phyloP scores from a whole-genome alignment of 2,888 invertebrate species.

The Leptodirus hochenwartii region DNA sequence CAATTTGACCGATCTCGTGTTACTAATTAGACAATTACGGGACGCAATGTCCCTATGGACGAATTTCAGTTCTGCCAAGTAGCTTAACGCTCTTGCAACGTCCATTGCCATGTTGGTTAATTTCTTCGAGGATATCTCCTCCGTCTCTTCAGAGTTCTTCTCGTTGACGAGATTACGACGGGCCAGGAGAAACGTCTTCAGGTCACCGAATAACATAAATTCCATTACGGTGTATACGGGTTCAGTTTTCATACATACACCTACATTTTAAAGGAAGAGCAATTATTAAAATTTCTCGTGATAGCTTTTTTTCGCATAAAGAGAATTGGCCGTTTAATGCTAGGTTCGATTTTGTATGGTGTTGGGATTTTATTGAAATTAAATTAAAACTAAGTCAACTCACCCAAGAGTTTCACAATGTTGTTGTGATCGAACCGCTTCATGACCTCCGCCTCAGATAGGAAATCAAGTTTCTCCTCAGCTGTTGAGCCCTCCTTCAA shows the following conservation, averaged over 20 bases:
- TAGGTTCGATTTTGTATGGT: too few relatives aligned
- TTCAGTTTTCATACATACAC: constrained; percentile 71
- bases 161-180: constrained; percentile 64
- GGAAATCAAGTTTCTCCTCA: constrained; percentile 78
- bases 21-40: constrained; percentile 50
- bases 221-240: constrained; percentile 89
- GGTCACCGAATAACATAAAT: constrained; percentile 82
- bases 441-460: constrained; percentile 89
- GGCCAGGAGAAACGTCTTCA: constrained; percentile 74
- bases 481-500: constrained; percentile 64
- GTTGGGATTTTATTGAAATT: too few relatives aligned
- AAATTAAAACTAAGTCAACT: too few relatives aligned
- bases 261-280: too few relatives aligned
- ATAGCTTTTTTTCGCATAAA: too few relatives aligned
- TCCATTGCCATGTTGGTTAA: constrained; percentile 79
- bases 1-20: constrained; percentile 58
- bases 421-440: constrained; percentile 83
- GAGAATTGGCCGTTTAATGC: too few relatives aligned
- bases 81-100: constrained; percentile 67
- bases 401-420: constrained; percentile 66
- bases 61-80: constrained; percentile 68
- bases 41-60: constrained; percentile 78
- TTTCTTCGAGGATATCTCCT: constrained; percentile 60
- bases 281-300: too few relatives aligned
- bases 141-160: constrained; percentile 40